These are phyloP conservation scores for Diarsia brunnea DNA, from an alignment of 2,888 invertebrate genomes.

Conservation along the genomic window DNA sequence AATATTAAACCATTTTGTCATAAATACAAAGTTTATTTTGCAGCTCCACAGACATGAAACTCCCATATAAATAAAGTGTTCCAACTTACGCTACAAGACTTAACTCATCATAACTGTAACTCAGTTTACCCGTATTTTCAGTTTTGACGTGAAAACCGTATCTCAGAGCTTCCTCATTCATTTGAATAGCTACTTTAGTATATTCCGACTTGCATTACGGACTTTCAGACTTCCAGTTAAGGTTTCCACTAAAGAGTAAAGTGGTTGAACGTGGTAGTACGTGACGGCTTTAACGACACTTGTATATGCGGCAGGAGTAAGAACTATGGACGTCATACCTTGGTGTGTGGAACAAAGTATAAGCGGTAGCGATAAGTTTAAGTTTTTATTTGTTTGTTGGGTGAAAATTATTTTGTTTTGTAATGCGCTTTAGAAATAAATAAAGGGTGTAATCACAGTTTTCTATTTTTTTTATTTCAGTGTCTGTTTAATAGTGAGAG, in stretches of 20 bases:
- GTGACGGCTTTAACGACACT: conserved; percentile 31
- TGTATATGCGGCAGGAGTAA: conserved; percentile 34
- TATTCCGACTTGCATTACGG: conserved; percentile 5
- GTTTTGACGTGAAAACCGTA: background rate
- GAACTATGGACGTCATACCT: conserved; percentile 49
- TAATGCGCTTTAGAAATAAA: background rate
- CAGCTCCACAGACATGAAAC: background rate
- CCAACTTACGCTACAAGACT: background rate
- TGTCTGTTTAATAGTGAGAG: too few relatives aligned
- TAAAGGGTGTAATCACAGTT: background rate
- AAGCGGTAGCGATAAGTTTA: background rate
- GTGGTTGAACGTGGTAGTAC: conserved; percentile 25
- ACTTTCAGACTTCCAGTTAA: conserved; percentile 10
- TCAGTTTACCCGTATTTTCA: conserved; percentile 13
- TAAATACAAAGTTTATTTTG: background rate
- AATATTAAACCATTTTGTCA: background rate
- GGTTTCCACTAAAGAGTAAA: conserved; percentile 20
- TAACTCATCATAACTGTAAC: conserved; percentile 9
- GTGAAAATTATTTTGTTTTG: background rate
- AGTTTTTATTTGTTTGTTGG: background rate
- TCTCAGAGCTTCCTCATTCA: conserved; percentile 16
- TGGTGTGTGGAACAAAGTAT: conserved; percentile 28
- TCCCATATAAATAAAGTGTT: background rate
- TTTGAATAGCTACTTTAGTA: conserved; percentile 42
- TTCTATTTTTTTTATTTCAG: too few relatives aligned